Conservation (phyloP, 2,797 vertebrate genomes). For the Apodemus agrarius region DNA sequence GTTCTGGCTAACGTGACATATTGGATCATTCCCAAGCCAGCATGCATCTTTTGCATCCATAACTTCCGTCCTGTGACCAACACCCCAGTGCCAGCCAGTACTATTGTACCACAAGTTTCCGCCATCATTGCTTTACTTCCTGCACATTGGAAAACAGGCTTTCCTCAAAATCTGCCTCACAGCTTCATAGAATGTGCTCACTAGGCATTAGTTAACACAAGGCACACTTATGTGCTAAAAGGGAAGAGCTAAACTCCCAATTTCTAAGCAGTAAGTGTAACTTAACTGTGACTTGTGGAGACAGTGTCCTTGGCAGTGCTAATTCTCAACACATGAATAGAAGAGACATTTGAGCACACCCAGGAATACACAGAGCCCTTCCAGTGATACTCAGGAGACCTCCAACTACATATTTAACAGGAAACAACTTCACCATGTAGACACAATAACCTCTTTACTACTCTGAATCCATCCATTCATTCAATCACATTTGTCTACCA, state of each 20-base stretch:
- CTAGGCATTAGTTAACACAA: neutral
- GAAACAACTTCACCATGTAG: neutral
- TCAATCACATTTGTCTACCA: slow-evolving; percentile 16
- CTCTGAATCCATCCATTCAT: slow-evolving; percentile 14
- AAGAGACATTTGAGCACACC: neutral
- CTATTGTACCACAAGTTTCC: neutral
- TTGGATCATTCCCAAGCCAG: slow-evolving; percentile 20
- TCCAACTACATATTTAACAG: slow-evolving; percentile 33
- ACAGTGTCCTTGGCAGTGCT: neutral
- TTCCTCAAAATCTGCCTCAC: neutral
- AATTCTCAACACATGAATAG: slow-evolving; percentile 45
- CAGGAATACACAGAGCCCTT: slow-evolving; percentile 2
- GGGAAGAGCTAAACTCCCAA: neutral
- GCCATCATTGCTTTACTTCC: neutral
- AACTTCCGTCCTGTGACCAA: neutral
- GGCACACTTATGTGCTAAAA: neutral
- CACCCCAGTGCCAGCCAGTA: neutral
- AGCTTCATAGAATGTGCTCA: neutral
- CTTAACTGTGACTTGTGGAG: slow-evolving; percentile 14
- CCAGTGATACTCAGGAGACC: slow-evolving; percentile 1
- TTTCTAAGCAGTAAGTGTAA: slow-evolving; percentile 20
- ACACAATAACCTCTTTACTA: neutral
- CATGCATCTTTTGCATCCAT: neutral
- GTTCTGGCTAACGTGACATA: slow-evolving; percentile 29
- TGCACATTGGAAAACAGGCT: neutral